Evolutionary conservation across 2,888 invertebrate genomes (phyloP), one percentile per base, ranked within the genome.

Genomic region (Clepsis dumicolana): DNA sequence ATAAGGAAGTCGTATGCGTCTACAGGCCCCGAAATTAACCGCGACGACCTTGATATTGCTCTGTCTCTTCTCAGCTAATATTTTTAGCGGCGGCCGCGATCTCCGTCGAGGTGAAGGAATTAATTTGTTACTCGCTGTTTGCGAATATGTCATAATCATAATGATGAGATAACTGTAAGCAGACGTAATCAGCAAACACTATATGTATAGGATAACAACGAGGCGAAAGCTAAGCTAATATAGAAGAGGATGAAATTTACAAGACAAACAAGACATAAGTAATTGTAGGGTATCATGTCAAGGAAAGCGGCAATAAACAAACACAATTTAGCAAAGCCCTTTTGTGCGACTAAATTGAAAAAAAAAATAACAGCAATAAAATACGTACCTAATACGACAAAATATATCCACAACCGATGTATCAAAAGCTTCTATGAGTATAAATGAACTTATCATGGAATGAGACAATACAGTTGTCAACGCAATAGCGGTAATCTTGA

Each of bases 41-140:
- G 73, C 52, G 62, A 38, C 76, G 86, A 81, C 92, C 92, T 92
- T 92, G 91, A 91, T 90, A 88, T 84, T 90, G 87, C 78, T 77
- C 78, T 63, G 83, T 83, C 84, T 80, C 50, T 66, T 60, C 69
- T 64, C 82, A 84, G 84, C 83, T 79, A 82, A 87, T 91, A 92
- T 91, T 90, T 91, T 90, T 91, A 90, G 90, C 83, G 75, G 73
- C 79, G 82, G 80, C 82, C 82, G 80, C 84, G 86, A 84, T 85
- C 86, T 74, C 78, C 76, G 62, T 63, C 83, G 83, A 83, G 83
- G 78, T 84, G 83, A 85, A 87, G 82, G 84, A 84, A 83, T 86
- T 84, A 85, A 88, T 88, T 80, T 79, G 80, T 77, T 78, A 77
- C 84, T 82, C 75, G 80, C 65, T 79, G 72, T 74, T 80, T 72